Conservation (phyloP, 92 coral and sea anemone genomes). For the Porites divaricata region DNA sequence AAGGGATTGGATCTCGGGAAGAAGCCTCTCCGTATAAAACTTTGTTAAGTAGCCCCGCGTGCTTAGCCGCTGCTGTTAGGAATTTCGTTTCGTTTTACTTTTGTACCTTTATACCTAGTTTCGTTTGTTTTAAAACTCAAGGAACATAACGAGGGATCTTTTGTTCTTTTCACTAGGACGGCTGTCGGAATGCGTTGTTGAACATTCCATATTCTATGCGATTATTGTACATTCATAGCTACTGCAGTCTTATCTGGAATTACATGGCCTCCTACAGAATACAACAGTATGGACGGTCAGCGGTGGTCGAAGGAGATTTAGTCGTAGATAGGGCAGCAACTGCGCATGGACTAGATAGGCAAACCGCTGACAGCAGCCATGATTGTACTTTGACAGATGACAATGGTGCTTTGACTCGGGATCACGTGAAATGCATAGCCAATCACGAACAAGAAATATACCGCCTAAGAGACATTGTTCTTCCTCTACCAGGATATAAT, state of each 20-base stretch:
- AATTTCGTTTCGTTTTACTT: no score
- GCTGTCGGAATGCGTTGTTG: slow-evolving; percentile 82
- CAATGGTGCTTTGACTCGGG: slow-evolving; percentile 28
- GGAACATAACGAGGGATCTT: no score
- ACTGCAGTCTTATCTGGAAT: slow-evolving; percentile 86
- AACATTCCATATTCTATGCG: slow-evolving; percentile 86
- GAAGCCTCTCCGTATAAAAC: no score
- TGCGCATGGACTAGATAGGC: background rate
- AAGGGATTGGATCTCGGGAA: no score
- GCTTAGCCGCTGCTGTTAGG: no score
- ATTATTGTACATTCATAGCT: slow-evolving; percentile 79
- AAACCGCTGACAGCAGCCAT: slow-evolving; percentile 8
- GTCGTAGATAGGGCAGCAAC: slow-evolving; percentile 38
- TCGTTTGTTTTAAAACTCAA: background rate
- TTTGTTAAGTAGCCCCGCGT: no score
- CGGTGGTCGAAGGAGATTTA: slow-evolving; percentile 71
- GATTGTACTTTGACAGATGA: background rate
- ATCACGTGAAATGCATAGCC: slow-evolving; percentile 47
- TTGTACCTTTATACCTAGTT: background rate
- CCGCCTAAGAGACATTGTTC: slow-evolving; percentile 69
- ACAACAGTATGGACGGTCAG: slow-evolving; percentile 39
- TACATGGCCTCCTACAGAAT: slow-evolving; percentile 74
- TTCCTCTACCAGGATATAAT: slow-evolving; percentile 82
- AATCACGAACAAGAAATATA: slow-evolving; percentile 53
- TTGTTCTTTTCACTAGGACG: slow-evolving; percentile 60